Evolutionary conservation across 2,888 invertebrate genomes (phyloP).

Genomic region (Rhingia campestris): DNA sequence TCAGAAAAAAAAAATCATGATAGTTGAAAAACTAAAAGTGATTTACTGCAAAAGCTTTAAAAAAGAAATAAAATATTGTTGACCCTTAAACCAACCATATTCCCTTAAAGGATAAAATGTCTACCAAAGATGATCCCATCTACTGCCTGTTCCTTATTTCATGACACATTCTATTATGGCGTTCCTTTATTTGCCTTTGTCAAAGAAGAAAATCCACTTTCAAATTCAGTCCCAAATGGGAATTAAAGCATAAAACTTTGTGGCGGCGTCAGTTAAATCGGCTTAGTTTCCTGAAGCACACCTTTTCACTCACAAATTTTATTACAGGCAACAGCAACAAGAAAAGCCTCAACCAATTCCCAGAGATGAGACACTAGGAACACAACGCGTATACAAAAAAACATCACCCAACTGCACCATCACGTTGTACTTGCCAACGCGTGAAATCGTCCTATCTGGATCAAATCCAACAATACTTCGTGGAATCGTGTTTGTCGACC

Average conservation of each 20-base stretch:
- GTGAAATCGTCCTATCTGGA: conserved; percentile 90
- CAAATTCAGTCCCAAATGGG: no score
- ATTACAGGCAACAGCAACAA: conserved; percentile 53
- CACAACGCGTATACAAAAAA: conserved; percentile 91
- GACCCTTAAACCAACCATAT: no score
- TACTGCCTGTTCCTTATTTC: no score
- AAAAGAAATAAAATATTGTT: no score
- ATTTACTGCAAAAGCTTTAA: no score
- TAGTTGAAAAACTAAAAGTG: no score
- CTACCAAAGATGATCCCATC: no score
- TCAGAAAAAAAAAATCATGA: no score
- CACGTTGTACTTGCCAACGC: conserved; percentile 91
- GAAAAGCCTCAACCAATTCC: conserved; percentile 17
- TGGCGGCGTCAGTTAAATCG: conserved; percentile 39
- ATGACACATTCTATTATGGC: no score
- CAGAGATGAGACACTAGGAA: conserved; percentile 78
- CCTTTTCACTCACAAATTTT: neutral
- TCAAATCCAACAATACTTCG: conserved; percentile 90
- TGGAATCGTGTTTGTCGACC: conserved; percentile 96
- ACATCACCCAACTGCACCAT: conserved; percentile 93
- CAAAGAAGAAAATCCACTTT: no score
- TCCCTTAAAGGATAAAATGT: no score
- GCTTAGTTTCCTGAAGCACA: conserved; percentile 25
- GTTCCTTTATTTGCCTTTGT: no score
- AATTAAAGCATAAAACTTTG: conserved; percentile 18